These are phyloP conservation scores for Piliocolobus tephrosceles DNA, from an alignment of 2,113 vertebrate genomes.

Conservation along the genomic window DNA sequence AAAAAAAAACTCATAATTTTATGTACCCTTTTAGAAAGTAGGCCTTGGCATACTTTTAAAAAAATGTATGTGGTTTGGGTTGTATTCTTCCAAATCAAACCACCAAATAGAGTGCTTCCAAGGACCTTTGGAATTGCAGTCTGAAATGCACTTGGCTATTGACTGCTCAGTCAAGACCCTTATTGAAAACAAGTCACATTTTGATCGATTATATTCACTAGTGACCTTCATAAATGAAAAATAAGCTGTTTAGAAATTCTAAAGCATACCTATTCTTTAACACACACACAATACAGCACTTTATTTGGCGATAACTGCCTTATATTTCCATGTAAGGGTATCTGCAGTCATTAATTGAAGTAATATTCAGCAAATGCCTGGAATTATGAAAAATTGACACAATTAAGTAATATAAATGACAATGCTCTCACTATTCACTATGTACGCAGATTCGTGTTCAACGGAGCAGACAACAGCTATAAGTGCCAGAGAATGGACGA, in stretches of 20 bases:
- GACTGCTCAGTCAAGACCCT: not conserved
- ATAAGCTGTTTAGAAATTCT: not conserved
- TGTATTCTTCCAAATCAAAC: not conserved
- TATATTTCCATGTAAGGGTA: not conserved
- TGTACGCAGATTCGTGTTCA: not conserved
- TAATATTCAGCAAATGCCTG: not conserved
- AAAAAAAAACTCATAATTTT: not conserved
- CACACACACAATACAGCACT: not conserved
- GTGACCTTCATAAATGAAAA: conserved; percentile 26
- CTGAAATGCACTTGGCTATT: not conserved
- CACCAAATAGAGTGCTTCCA: not conserved
- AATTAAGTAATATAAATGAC: not conserved
- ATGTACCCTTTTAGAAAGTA: not conserved
- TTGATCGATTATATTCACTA: conserved; percentile 3
- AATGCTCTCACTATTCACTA: not conserved
- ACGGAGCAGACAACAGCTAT: not conserved
- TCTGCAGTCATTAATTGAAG: not conserved
- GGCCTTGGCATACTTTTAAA: not conserved
- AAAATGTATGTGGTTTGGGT: not conserved
- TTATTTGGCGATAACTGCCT: not conserved
- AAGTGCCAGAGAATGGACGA: not conserved
- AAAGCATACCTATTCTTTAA: not conserved
- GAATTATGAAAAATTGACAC: not conserved
- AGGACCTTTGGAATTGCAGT: not conserved
- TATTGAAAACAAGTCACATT: conserved; percentile 53